phyloP scores from a whole-genome alignment of 2,888 invertebrate species.

The Pheosia tremula region DNA sequence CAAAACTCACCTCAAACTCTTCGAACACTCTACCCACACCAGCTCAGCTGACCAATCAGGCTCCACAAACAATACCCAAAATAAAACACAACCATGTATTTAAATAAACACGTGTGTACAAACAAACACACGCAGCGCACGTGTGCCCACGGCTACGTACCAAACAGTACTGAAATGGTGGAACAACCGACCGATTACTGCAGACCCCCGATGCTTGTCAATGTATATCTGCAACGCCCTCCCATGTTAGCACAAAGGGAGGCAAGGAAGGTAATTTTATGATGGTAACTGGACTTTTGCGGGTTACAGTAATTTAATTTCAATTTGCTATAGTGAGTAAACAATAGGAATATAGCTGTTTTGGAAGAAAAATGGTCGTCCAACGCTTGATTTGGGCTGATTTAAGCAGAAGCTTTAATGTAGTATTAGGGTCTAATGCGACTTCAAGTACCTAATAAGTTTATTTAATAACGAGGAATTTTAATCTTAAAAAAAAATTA shows the following conservation, averaged over 20 bases:
- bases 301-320: constrained; percentile 37
- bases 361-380: not conserved
- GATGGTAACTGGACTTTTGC: constrained; percentile 28
- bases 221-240: constrained; percentile 34
- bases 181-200: constrained; percentile 21
- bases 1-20: constrained; percentile 37
- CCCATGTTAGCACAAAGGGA: constrained; percentile 20
- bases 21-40: constrained; percentile 26
- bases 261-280: constrained; percentile 21
- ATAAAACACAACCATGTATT: not conserved
- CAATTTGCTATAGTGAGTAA: constrained; percentile 32
- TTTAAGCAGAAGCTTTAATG: too few species aligned
- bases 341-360: not conserved
- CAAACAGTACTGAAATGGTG: constrained; percentile 18
- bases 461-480: too few species aligned
- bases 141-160: constrained; percentile 30
- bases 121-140: constrained; percentile 12
- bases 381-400: too few species aligned
- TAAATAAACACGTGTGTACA: not conserved
- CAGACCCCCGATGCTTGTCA: constrained; percentile 19
- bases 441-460: too few species aligned
- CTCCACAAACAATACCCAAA: constrained; percentile 2
- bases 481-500: too few species aligned
- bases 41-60: constrained; percentile 11
- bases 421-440: too few species aligned